Percentiles rank a stretch among this genome's conserved stretches.
Evolutionary conservation across 2,888 invertebrate species (phyloP).

Genomic region (Ellobium chinense): DNA sequence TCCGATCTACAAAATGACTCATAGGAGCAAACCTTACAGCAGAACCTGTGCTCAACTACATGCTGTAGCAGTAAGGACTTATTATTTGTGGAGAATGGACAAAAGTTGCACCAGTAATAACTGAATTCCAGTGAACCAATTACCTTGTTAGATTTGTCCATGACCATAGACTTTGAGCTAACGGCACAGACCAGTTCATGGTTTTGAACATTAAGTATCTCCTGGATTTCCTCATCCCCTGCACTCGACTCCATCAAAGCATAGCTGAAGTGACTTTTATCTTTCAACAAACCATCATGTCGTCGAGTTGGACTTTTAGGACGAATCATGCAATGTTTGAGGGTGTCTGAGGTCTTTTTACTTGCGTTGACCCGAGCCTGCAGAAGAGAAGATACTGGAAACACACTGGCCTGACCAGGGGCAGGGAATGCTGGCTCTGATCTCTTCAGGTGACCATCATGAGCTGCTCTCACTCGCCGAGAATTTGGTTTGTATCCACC

Average conservation of each 20-base stretch:
- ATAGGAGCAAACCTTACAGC: slow-evolving; percentile 67
- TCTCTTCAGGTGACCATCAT: slow-evolving; percentile 30
- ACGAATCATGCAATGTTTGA: slow-evolving; percentile 40
- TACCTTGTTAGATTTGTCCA: slow-evolving; percentile 55
- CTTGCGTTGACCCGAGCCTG: slow-evolving; percentile 8
- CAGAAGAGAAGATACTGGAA: slow-evolving; percentile 33
- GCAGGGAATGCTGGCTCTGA: slow-evolving; percentile 37
- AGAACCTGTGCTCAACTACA: slow-evolving; percentile 68
- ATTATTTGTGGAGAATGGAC: slow-evolving; percentile 61
- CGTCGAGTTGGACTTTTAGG: slow-evolving; percentile 63
- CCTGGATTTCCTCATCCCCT: slow-evolving; percentile 52
- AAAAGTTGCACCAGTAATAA: slow-evolving; percentile 72
- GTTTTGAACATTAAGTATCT: slow-evolving; percentile 54
- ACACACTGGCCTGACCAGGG: slow-evolving; percentile 10
- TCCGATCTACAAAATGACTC: slow-evolving; percentile 70
- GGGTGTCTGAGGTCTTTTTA: background rate
- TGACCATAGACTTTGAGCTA: slow-evolving; percentile 58
- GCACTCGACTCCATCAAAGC: slow-evolving; percentile 61
- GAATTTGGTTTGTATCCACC: slow-evolving; percentile 56
- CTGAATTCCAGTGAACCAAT: slow-evolving; percentile 60
- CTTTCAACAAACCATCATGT: slow-evolving; percentile 53
- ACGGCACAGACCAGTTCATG: slow-evolving; percentile 69
- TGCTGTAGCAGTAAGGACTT: slow-evolving; percentile 62
- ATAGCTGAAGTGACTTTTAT: slow-evolving; percentile 55
- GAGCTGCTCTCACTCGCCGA: slow-evolving; percentile 32